Evolutionary conservation across 2,888 invertebrate genomes (phyloP), one percentile per base, ranked within the genome.

Genomic region (Strigamia crassipes): DNA sequence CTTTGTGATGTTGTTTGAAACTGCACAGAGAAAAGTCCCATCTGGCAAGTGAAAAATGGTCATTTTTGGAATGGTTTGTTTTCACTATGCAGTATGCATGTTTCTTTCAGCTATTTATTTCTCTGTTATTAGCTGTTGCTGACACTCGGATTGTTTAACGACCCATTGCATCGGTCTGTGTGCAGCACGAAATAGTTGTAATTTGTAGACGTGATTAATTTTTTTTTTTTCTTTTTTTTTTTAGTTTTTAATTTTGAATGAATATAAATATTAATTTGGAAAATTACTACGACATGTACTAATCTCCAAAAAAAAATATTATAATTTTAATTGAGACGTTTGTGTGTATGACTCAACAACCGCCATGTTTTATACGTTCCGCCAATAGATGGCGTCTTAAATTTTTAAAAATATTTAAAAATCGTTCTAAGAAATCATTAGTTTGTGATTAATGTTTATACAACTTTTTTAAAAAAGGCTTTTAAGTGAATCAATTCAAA

Each of bases 1-100:
- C n/a, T 46, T 13, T n/a, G 46, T 46, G 13, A 46, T 46, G 13
- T 46, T n/a, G n/a, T 13, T 46, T 46, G 46, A 5, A 46, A 46
- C n/a, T 13, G 27, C 27, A 27, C 27, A 27, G 46, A 15, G 15
- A n/a, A 56, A 5, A 18, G 56, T 56, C 18, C 13, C 46, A 46
- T 38, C 46, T 56, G n/a, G 56, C n/a, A 56, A 18, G 56, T 56
- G 56, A 56, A 18, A 56, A 56, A 56, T 56, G 56, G 56, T 56
- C 56, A 56, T 56, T 56, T 56, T 56, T 56, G 18, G 21, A n/a
- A 56, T 56, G 56, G n/a, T 56, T 18, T 18, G n/a, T 56, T 56
- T 56, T 46, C n/a, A 46, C 46, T 46, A 13, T 46, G 46, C 46
- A 46, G 1, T 13, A 27, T 27, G 27, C 27, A 27, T 3, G 27